Conservation (phyloP, 2,113 vertebrate genomes). For the Anoplopoma fimbria region DNA sequence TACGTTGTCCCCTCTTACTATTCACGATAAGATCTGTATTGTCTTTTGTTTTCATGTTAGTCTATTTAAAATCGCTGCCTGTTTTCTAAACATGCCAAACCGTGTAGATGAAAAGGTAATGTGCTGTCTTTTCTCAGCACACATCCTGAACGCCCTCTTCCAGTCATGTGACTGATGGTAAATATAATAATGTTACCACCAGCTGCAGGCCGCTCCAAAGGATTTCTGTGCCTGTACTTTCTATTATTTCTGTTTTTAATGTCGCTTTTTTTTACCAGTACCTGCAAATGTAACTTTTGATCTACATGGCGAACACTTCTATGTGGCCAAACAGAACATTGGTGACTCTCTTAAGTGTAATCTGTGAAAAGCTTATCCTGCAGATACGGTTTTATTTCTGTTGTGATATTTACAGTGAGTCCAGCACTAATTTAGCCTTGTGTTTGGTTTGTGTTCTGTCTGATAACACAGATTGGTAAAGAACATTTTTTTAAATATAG, state of each 20-base stretch:
- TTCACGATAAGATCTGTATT: neutral
- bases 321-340: neutral
- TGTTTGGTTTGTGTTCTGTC: neutral
- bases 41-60: neutral
- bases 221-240: neutral
- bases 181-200: neutral
- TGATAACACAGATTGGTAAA: neutral
- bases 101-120: neutral
- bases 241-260: neutral
- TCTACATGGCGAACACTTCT: neutral
- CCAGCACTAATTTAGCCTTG: neutral
- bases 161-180: neutral
- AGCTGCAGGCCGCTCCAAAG: neutral
- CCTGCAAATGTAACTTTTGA: neutral
- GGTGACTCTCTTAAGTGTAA: neutral
- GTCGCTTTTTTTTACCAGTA: no score
- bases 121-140: neutral
- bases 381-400: neutral
- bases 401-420: neutral
- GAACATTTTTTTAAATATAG: no score
- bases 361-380: neutral
- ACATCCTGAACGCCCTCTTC: neutral
- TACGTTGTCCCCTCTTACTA: neutral
- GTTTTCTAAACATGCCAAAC: neutral
- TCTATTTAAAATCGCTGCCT: neutral